Conservation (phyloP, 2,888 invertebrate species). For the Amitus sp. region DNA sequence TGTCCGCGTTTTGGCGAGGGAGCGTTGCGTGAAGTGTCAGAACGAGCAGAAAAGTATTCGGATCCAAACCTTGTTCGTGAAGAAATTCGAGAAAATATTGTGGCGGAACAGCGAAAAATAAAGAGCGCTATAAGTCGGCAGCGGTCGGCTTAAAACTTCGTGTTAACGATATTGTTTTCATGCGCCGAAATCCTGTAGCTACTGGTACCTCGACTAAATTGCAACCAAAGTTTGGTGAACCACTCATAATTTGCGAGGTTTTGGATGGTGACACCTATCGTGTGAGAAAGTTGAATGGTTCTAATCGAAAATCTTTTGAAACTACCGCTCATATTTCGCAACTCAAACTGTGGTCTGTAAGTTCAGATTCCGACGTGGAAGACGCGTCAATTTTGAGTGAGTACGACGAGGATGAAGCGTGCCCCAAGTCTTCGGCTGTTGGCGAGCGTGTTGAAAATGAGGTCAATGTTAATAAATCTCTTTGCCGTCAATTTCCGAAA, state of each 20-base stretch:
- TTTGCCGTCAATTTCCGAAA: too few species aligned
- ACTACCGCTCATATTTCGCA: too few species aligned
- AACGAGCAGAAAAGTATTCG: constrained; percentile 4
- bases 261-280: too few species aligned
- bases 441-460: too few species aligned
- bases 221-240: constrained; percentile 5
- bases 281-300: too few species aligned
- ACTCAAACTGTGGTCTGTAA: too few species aligned
- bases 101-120: constrained; percentile 4
- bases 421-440: too few species aligned
- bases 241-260: constrained; percentile 5
- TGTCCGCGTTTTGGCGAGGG: constrained; percentile 9
- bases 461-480: too few species aligned
- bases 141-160: not conserved
- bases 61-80: not conserved
- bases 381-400: too few species aligned
- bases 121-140: not conserved
- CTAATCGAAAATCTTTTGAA: too few species aligned
- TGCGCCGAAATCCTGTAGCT: constrained; percentile 1
- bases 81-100: constrained; percentile 6
- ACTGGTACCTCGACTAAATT: constrained; percentile 15
- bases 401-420: too few species aligned
- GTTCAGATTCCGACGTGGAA: too few species aligned
- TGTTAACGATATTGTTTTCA: constrained; percentile 8
- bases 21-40: not conserved